Evolutionary conservation across 2,797 vertebrate species (phyloP).

Genomic region (Amblyopsis hoosieri): DNA sequence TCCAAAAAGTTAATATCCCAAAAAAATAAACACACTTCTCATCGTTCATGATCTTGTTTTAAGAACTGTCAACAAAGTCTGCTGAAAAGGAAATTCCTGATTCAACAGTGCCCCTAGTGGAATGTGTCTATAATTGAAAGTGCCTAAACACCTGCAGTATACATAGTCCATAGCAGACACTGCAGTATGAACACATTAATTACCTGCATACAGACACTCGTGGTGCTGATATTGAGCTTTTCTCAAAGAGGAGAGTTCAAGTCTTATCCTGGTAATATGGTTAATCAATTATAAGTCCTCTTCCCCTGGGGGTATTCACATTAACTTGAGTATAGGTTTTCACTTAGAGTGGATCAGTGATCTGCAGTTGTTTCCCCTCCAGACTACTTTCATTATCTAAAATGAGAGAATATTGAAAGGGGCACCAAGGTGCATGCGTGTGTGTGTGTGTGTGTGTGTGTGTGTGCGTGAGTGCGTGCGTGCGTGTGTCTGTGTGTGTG

Average conservation of each 20-base stretch:
- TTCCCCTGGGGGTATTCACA: constrained; percentile 72
- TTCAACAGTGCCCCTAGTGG: constrained; percentile 75
- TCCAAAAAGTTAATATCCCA: constrained; percentile 25
- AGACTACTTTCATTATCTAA: constrained; percentile 79
- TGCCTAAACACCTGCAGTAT: constrained; percentile 54
- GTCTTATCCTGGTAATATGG: constrained; percentile 73
- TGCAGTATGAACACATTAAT: constrained; percentile 54
- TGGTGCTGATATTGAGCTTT: constrained; percentile 59
- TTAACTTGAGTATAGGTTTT: constrained; percentile 82
- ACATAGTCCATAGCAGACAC: constrained; percentile 47
- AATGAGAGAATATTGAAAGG: constrained; percentile 73
- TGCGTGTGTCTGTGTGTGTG: constrained; percentile 9
- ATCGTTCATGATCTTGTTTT: constrained; percentile 43
- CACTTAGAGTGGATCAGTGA: constrained; percentile 79
- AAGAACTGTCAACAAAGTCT: constrained; percentile 30
- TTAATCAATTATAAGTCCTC: constrained; percentile 78
- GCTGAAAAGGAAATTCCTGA: constrained; percentile 44
- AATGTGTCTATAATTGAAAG: constrained; percentile 13
- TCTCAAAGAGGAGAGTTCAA: constrained; percentile 66
- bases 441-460: constrained; percentile 8
- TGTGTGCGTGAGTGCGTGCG: constrained; percentile 4
- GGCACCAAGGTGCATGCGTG: constrained; percentile 49
- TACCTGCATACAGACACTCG: constrained; percentile 47
- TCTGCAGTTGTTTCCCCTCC: constrained; percentile 71
- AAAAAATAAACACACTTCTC: constrained; percentile 24